Evolutionary conservation across 2,113 vertebrate genomes (phyloP).

Genomic region (Chaetodon auriga): DNA sequence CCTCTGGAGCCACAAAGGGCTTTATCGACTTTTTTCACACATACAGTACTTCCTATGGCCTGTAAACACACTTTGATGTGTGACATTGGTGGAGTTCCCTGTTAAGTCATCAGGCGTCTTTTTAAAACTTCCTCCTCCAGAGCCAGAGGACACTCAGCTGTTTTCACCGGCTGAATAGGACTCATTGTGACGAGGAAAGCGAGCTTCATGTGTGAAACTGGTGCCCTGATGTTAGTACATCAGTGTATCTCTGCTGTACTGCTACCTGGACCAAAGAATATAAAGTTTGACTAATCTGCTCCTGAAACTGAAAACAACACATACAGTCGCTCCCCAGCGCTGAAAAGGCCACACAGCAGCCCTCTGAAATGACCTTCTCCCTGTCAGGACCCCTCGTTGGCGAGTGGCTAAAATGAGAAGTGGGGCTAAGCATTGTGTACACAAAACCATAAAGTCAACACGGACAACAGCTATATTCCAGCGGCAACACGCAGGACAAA

Average conservation of each 20-base stretch:
- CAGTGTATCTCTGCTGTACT: background rate
- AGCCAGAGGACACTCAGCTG: background rate
- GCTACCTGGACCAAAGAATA: background rate
- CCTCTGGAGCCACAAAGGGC: no score
- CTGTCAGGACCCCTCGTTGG: slow-evolving; percentile 35
- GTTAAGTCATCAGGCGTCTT: background rate
- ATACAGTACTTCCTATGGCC: background rate
- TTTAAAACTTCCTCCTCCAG: background rate
- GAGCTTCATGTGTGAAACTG: background rate
- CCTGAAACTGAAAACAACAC: background rate
- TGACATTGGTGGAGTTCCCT: no score
- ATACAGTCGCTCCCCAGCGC: background rate
- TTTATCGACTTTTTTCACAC: no score
- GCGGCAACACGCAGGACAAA: slow-evolving; percentile 59
- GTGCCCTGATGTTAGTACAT: no score
- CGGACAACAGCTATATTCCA: slow-evolving; percentile 56
- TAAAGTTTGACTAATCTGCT: background rate
- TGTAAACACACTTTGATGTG: background rate
- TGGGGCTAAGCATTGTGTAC: slow-evolving; percentile 44
- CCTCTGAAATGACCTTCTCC: slow-evolving; percentile 16
- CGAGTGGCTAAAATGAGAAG: slow-evolving; percentile 39
- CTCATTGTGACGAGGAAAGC: background rate
- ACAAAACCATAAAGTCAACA: slow-evolving; percentile 71
- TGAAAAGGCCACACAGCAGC: background rate
- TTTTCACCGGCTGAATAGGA: background rate